Conservation (phyloP, 1,140 invertebrate genomes). For the Pararge aegeria region DNA sequence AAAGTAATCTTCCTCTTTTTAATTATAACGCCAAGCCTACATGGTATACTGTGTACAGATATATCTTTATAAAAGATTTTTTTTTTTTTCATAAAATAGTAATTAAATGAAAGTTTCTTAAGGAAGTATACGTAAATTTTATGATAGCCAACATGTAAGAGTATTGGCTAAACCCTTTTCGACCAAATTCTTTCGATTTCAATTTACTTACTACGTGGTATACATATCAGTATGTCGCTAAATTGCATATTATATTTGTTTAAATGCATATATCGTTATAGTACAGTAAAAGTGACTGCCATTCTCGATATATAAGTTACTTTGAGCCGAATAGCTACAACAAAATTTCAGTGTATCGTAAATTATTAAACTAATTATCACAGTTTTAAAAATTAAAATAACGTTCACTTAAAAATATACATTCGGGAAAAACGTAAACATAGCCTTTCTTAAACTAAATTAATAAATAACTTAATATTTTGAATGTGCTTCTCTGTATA, state of each 20-base stretch:
- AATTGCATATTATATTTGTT: background rate
- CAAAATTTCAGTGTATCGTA: conserved; percentile 32
- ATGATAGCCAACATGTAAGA: no score
- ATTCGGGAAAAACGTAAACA: conserved; percentile 57
- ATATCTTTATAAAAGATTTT: no score
- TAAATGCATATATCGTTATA: background rate
- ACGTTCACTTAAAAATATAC: conserved; percentile 55
- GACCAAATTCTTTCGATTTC: background rate
- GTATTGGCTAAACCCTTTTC: no score
- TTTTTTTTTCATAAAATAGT: no score
- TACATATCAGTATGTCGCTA: background rate
- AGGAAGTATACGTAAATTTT: no score
- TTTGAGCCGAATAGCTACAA: conserved; percentile 25
- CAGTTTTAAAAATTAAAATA: conserved; percentile 71
- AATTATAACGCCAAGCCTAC: no score
- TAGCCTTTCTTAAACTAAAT: conserved; percentile 72
- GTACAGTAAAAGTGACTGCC: background rate
- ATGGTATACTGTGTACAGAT: no score
- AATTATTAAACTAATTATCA: conserved; percentile 72
- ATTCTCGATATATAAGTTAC: background rate
- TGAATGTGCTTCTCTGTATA: conserved; percentile 40
- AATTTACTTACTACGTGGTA: background rate
- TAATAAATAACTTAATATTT: conserved; percentile 75
- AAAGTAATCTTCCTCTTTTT: no score
- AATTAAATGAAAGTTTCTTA: no score